Evolutionary conservation across 2,888 invertebrate species (phyloP), one percentile per base, ranked within the genome.

Genomic region (Agrotis segetum): DNA sequence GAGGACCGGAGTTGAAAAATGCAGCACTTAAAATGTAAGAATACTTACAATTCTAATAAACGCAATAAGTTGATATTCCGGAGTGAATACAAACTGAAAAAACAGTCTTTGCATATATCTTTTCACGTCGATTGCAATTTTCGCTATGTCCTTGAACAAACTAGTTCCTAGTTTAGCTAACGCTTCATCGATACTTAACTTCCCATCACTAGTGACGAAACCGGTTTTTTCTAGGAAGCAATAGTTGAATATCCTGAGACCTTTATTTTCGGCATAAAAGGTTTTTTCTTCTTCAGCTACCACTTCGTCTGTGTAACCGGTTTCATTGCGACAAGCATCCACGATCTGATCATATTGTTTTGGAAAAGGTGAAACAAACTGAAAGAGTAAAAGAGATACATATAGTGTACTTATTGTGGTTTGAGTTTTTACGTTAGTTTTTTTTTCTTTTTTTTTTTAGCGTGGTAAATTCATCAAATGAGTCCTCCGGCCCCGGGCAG

Each of bases 11-110:
- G 7, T 34, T 7, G 7, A 34, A 34, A 34, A 34, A 34, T 34
- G 34, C 34, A 34, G 34, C 34, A 34, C 34, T 24, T 24, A 55
- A 9, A 29, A 29, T 11, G 17, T 29, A 55, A 11, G 11, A 11
- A n/a, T 29, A 55, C 55, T 56, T 6, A 56, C 55, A 56, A 34
- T 56, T 56, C n/a, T n/a, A 14, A n/a, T 56, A 56, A 56, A 5
- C 56, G 56, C n/a, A 13, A 11, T 34, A 56, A n/a, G 29, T 34
- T 2, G 56, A 56, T 13, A 56, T n/a, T 5, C 56, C 56, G 13
- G 29, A 34, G 29, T 56, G 56, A 16, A 56, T 34, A 2, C 56
- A 56, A 34, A 34, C 34, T 6, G 56, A 17, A 34, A 56, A 56
- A n/a, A 34, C 56, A 13, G n/a, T 56, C 13, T 34, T 34, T 56